These are phyloP conservation scores for Lucifuga dentata DNA, from an alignment of 2,113 vertebrate genomes.

Conservation along the genomic window DNA sequence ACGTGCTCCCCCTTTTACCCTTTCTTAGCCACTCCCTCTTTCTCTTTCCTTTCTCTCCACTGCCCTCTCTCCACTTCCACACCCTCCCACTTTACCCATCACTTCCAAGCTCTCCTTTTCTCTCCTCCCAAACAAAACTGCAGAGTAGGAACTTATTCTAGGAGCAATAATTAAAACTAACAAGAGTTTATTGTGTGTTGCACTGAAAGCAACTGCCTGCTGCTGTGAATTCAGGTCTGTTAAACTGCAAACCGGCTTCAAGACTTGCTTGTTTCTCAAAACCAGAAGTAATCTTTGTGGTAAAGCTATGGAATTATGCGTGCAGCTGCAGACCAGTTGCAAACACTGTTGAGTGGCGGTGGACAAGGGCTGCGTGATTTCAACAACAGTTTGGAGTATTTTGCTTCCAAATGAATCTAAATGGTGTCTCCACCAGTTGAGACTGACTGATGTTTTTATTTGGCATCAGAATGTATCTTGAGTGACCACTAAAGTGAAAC, in stretches of 20 bases:
- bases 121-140: not conserved
- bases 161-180: constrained; percentile 10
- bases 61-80: constrained; percentile 30
- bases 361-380: no score
- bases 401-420: constrained; percentile 16
- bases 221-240: constrained; percentile 15
- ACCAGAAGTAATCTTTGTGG: no score
- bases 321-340: not conserved
- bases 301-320: no score
- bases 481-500: no score
- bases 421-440: not conserved
- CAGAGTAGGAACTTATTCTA: not conserved
- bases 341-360: not conserved
- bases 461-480: constrained; percentile 4
- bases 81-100: constrained; percentile 63
- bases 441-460: not conserved
- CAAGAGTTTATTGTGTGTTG: constrained; percentile 3
- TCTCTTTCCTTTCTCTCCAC: constrained; percentile 50
- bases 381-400: not conserved
- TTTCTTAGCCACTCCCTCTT: constrained; percentile 45
- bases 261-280: no score
- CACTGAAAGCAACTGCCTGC: constrained; percentile 8
- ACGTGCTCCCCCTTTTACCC: constrained; percentile 16
- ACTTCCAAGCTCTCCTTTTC: constrained; percentile 1
- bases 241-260: constrained; percentile 6